Base-by-base conservation (phyloP, 2,888 invertebrate genomes). In the Meliscaeva auricollis region DNA sequence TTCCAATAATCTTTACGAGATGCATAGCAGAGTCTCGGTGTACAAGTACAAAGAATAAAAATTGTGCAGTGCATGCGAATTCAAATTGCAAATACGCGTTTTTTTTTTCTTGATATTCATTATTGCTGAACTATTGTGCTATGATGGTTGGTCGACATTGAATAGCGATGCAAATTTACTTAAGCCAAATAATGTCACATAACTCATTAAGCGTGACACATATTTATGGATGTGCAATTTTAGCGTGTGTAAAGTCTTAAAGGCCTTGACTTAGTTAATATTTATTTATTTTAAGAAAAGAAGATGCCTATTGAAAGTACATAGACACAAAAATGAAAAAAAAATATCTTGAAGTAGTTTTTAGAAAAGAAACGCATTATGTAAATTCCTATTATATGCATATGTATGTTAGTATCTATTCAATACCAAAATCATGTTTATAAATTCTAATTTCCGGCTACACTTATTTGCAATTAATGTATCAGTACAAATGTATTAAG, bases 101-200 rank as follows among this genome's bases (percentile, higher is more conserved):
- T 46, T 44, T 44, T n/a, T 70, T 64, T 13, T 30, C 15, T 60
- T 9, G n/a, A 38, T 38, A 38, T 38, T 38, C 38, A 8, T 7
- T 44, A 8, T 62, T 48, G 46, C n/a, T 30, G 46, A 64, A 46
- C 17, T 64, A 17, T 48, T 70, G 35, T 62, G 32, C 15, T 30
- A 8, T 35, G 56, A 35, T 56, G 52, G 11, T 54, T 17, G 22
- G 48, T 13, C 44, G 70, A 13, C 72, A 75, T 54, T 68, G 81
- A 77, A 77, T 68, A 9, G 72, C 46, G 68, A 73, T 73, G 78
- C 60, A 78, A 77, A 78, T 82, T 78, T 73, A 48, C 17, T 52
- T 52, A 41, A 52, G 52, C 68, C 17, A 62, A 68, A 78, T 50
- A 56, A 62, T 78, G 78, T 73, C 73, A 20, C 68, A 78, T 73